A percentile compares a stretch with the other conserved stretches of the same genome.
Conservation (phyloP, 2,888 invertebrate species). For the Pollenia labialis region DNA sequence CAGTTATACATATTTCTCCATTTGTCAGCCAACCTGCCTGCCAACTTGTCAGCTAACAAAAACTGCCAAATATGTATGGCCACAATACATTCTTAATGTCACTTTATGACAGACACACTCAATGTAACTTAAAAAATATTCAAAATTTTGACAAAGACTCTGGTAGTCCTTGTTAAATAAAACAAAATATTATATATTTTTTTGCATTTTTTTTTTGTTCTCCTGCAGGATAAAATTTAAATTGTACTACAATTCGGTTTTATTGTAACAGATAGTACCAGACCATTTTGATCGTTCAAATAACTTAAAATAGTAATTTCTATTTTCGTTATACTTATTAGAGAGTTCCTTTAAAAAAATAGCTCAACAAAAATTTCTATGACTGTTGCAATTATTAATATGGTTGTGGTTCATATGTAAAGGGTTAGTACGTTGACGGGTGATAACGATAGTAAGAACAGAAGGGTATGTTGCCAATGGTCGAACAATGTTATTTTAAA, state of each 20-base stretch:
- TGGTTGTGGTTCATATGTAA: too few relatives aligned
- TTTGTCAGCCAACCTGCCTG: constrained; percentile 12
- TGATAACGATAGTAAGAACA: too few relatives aligned
- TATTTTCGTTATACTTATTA: too few relatives aligned
- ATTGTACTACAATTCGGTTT: not conserved
- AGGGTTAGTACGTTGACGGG: too few relatives aligned
- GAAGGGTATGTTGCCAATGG: too few relatives aligned
- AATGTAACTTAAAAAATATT: not conserved
- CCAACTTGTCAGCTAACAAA: not conserved
- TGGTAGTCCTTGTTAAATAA: not conserved
- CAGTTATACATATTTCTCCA: constrained; percentile 37
- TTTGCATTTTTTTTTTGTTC: not conserved
- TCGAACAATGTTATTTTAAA: too few relatives aligned
- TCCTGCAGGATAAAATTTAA: not conserved
- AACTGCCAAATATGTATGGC: constrained; percentile 37
- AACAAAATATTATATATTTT: not conserved
- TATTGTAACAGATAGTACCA: not conserved
- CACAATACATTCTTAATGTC: constrained; percentile 45
- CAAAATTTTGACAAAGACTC: not conserved
- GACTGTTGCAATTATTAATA: too few relatives aligned
- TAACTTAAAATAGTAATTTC: too few relatives aligned
- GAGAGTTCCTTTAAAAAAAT: too few relatives aligned
- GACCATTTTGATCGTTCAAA: not conserved
- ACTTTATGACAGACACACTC: constrained; percentile 25
- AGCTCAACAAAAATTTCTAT: too few relatives aligned